A percentile compares a stretch with the other conserved stretches of the same genome.
phyloP scores from a whole-genome alignment of 2,113 vertebrate species.

The Semicossyphus pulcher region DNA sequence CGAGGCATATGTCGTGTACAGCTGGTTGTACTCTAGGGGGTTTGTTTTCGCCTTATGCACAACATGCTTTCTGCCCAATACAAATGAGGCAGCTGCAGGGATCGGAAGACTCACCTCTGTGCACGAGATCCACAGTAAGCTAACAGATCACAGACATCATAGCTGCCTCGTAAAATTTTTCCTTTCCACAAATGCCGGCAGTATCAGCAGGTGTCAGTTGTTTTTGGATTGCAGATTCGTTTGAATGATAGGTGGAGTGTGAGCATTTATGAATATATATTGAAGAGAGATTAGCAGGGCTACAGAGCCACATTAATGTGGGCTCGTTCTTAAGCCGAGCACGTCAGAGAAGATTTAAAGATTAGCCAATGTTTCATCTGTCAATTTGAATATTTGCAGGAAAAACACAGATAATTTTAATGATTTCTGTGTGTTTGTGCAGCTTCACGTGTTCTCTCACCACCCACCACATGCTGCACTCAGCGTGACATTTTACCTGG shows the following conservation, averaged over 20 bases:
- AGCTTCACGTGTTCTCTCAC: conserved; percentile 13
- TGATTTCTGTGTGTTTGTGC: conserved; percentile 40
- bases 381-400: conserved; percentile 51
- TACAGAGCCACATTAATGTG: conserved; percentile 30
- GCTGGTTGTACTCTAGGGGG: conserved; percentile 65
- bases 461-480: conserved; percentile 18
- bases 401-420: conserved; percentile 1
- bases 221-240: conserved; percentile 11
- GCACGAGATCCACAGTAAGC: conserved; percentile 27
- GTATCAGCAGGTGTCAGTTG: conserved; percentile 25
- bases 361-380: conserved; percentile 43
- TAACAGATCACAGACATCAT: conserved; percentile 29
- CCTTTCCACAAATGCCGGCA: background rate
- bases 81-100: conserved; percentile 71
- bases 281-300: conserved; percentile 24
- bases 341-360: conserved; percentile 45
- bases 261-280: conserved; percentile 41
- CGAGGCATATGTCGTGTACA: conserved; percentile 66
- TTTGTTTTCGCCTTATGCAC: conserved; percentile 60
- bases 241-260: conserved; percentile 17
- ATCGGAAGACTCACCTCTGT: conserved; percentile 41
- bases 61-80: conserved; percentile 58
- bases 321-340: conserved; percentile 13
- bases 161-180: conserved; percentile 8
- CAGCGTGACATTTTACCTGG: conserved; percentile 33